Evolutionary conservation across 2,888 invertebrate genomes (phyloP).

Genomic region (Antitype chi): DNA sequence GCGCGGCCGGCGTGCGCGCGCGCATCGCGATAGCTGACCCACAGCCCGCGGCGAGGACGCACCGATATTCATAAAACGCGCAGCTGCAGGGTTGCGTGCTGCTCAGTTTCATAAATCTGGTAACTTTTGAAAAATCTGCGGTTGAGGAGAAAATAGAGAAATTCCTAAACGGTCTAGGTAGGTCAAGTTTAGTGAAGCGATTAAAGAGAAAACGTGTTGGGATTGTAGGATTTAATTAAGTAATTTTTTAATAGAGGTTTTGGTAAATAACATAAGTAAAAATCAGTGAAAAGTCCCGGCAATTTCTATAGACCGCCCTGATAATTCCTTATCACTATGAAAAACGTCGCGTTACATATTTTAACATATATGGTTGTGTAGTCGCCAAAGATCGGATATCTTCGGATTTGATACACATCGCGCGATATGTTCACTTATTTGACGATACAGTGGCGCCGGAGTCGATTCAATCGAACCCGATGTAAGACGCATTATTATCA

Average conservation of each 20-base stretch:
- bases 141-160: background rate
- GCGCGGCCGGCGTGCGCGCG: slow-evolving; percentile 62
- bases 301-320: background rate
- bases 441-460: slow-evolving; percentile 58
- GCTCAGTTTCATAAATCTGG: slow-evolving; percentile 21
- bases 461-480: slow-evolving; percentile 3
- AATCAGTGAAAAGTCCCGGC: too few relatives aligned
- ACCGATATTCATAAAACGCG: slow-evolving; percentile 45
- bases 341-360: slow-evolving; percentile 52
- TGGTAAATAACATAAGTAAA: background rate
- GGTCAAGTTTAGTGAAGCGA: background rate
- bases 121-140: background rate
- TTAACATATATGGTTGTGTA: slow-evolving; percentile 53
- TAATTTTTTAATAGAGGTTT: background rate
- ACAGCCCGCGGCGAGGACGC: slow-evolving; percentile 75
- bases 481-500: slow-evolving; percentile 37
- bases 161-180: background rate
- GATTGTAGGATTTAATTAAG: background rate
- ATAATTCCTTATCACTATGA: slow-evolving; percentile 18
- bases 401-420: slow-evolving; percentile 51
- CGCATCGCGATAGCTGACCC: slow-evolving; percentile 70
- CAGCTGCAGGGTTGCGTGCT: slow-evolving; percentile 33
- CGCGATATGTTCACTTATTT: slow-evolving; percentile 59
- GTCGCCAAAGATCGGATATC: slow-evolving; percentile 45
- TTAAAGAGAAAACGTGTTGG: background rate